Evolutionary conservation across 35 echinoderm and acorn worm species (phyloP), one percentile per base, ranked within the genome.

Genomic region (Acanthaster planci): DNA sequence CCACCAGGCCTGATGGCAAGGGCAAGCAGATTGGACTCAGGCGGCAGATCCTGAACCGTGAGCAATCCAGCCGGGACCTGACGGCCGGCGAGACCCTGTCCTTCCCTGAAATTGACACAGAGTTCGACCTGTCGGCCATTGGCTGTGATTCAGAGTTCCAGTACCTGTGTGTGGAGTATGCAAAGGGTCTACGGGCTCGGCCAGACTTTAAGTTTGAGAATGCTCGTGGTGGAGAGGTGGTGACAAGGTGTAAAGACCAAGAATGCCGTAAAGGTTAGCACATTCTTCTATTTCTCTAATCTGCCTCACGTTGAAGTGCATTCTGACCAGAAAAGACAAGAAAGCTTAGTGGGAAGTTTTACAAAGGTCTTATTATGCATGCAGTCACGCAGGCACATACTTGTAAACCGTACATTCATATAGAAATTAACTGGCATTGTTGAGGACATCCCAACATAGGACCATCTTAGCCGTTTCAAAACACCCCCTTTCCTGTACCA

Each of bases 131-230:
- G 8, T 87, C 93, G 17, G 77, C 85, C 39, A 80, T 95, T 50
- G 93, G 93, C 9, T 95, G 93, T 76, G 93, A 95, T 19, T 85
- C 86, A 18, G 93, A 88, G 30, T 91, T 87, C 79, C 80, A 57
- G 39, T 95, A 87, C 51, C 84, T 95, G 15, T 95, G 93, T 76
- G 53, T 95, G 37, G 93, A 95, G 80, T 91, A 87, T 57, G 80
- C 88, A 47, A 95, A 95, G 76, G 93, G 93, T 53, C 79, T 80
- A 40, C 47, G 93, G 54, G 93, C 93, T 16, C 79, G 21, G 38
- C 93, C 93, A 4, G 93, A 95, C 81, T 95, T 95, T 75, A 86
- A 87, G 57, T 95, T 95, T 84, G 88, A 95, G 47, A 67, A 83
- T 34, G 21, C 80, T 64, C 80, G 80, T 44, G 93, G 93, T 32